phyloP scores from a whole-genome alignment of 2,113 vertebrate genomes.

The Larimichthys crocea region DNA sequence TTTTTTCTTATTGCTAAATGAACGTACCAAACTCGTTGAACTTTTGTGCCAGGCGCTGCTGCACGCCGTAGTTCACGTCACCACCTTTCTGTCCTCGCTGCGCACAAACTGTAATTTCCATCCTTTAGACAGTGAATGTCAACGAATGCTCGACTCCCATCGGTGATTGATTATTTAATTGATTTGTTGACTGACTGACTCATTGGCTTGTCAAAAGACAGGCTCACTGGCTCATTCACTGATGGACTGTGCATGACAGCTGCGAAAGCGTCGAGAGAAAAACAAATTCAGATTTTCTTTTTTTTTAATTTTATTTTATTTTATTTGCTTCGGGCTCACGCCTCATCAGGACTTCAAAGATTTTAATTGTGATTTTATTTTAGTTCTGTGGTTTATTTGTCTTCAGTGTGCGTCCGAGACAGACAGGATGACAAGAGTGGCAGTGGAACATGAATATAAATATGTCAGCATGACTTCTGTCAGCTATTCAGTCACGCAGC shows the following conservation, averaged over 20 bases:
- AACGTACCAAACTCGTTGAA: background rate
- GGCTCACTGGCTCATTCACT: background rate
- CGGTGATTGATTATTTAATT: conserved; percentile 16
- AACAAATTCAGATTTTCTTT: conserved; percentile 8
- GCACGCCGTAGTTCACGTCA: background rate
- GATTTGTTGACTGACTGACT: conserved; percentile 20
- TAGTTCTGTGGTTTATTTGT: background rate
- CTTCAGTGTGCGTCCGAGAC: background rate
- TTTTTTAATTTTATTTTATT: background rate
- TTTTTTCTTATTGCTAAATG: background rate
- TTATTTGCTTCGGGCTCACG: background rate
- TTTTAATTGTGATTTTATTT: conserved; percentile 18
- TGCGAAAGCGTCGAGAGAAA: background rate
- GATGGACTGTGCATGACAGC: conserved; percentile 8
- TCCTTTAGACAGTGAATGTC: conserved; percentile 21
- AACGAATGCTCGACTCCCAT: conserved; percentile 23
- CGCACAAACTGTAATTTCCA: conserved; percentile 9
- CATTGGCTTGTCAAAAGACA: conserved; percentile 19
- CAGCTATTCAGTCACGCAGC: conserved; percentile 16
- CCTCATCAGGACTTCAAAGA: background rate
- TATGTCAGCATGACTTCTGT: conserved; percentile 38
- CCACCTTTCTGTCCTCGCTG: background rate
- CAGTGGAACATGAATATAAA: conserved; percentile 55
- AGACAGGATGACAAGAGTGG: conserved; percentile 33
- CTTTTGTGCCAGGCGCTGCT: too few relatives aligned